phyloP scores from a whole-genome alignment of 2,113 vertebrate genomes.

The Gracilinanus agilis region DNA sequence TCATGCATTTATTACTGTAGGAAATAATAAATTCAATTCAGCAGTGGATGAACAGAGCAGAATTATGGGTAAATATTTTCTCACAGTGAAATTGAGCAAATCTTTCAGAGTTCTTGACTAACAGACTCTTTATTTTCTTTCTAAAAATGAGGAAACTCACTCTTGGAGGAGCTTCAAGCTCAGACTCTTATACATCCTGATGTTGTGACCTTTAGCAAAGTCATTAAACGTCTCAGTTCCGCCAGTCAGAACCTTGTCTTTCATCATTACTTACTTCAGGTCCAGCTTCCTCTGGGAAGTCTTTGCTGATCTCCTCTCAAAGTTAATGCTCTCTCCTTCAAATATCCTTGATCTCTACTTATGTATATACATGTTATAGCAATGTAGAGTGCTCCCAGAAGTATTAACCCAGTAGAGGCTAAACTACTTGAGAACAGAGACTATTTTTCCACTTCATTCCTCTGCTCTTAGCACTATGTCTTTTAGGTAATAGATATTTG shows the following conservation, averaged over 20 bases:
- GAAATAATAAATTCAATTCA: neutral
- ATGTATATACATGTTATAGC: neutral
- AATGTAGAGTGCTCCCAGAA: neutral
- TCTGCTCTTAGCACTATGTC: neutral
- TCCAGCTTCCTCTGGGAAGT: neutral
- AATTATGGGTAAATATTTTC: neutral
- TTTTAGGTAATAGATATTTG: neutral
- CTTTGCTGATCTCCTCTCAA: neutral
- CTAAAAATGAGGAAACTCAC: neutral
- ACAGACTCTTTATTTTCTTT: neutral
- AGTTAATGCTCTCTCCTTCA: neutral
- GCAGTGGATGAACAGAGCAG: neutral
- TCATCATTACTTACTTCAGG: neutral
- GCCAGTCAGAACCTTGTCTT: neutral
- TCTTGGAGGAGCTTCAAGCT: neutral
- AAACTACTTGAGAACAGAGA: neutral
- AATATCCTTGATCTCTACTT: neutral
- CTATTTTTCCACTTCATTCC: neutral
- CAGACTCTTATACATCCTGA: neutral
- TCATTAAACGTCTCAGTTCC: neutral
- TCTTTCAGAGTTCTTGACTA: neutral
- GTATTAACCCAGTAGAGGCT: neutral
- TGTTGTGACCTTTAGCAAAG: neutral
- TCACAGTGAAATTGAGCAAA: neutral
- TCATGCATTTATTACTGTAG: neutral